phyloP scores from a whole-genome alignment of 2,113 vertebrate species.

The Cryptomyrus ogoouensis region DNA sequence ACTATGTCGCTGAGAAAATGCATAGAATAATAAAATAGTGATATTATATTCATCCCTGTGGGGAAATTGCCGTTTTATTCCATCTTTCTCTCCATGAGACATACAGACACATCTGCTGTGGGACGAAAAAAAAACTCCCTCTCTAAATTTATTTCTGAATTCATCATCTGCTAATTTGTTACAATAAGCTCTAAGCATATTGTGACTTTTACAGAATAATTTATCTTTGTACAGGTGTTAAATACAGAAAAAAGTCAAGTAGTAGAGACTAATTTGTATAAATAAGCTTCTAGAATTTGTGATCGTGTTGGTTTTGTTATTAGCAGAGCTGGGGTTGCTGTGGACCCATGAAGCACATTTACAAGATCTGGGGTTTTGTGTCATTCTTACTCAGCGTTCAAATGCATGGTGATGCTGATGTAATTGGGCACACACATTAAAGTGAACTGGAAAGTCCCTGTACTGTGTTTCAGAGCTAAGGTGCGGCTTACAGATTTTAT shows the following conservation, averaged over 20 bases:
- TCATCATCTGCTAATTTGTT: not conserved
- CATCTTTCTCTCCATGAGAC: not conserved
- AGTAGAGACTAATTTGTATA: conserved; percentile 7
- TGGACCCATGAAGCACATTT: not conserved
- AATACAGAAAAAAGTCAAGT: conserved; percentile 5
- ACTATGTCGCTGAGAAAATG: not conserved
- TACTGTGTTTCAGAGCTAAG: not conserved
- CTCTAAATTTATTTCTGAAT: not conserved
- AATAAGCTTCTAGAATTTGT: conserved; percentile 19
- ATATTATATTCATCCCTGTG: not conserved
- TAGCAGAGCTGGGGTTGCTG: not conserved
- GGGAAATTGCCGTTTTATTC: not conserved
- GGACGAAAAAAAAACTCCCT: not conserved
- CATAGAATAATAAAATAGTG: not conserved
- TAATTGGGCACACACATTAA: not conserved
- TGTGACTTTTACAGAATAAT: conserved; percentile 17
- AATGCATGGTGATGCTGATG: not conserved
- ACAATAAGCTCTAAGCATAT: conserved; percentile 5
- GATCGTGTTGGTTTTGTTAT: not conserved
- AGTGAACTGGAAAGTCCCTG: not conserved
- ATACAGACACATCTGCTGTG: not conserved
- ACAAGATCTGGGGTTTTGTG: not conserved
- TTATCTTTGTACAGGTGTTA: not conserved
- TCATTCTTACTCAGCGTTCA: not conserved
- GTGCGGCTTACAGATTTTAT: not conserved